Base-by-base conservation (phyloP, 2,113 vertebrate species). In the Taurulus bubalis region DNA sequence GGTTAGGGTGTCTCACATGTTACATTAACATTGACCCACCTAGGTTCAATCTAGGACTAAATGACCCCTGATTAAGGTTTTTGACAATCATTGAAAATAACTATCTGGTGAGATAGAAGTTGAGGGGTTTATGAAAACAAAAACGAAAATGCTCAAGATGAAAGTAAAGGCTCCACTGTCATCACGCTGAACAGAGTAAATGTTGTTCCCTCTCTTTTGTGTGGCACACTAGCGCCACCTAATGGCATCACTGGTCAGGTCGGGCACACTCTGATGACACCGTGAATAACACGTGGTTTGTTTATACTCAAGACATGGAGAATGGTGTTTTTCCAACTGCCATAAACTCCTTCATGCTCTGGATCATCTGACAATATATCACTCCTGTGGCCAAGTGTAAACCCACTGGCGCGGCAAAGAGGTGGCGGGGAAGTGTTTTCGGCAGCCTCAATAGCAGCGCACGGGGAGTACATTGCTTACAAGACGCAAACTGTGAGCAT, bases 141-240 rank as follows among this genome's bases (percentile, higher is more conserved):
- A 28, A 30, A 40, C 34, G 62, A 88, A 88, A 89, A 74, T 72
- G 82, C 82, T 95, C 77, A 94, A 94, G 92, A 94, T 93, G 93
- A 95, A 95, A 95, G 95, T 93, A 89, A 92, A 87, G 87, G 90
- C 76, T 89, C 75, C 28, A 63, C 67, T 74, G 65, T 82, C 72
- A 67, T 68, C 56, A 76, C 85, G 80, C 56, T 86, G 75, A 88
- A 89, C 80, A 85, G 73, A 84, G 71, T 38, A 79, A 80, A 75
- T 72, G 82, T 84, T 79, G 79, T 89, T 91, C 71, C 80, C 86
- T 88, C 85, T 82, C 83, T 81, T 40, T 80, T 79, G 63, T 73
- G 87, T 71, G 80, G 89, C 90, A 90, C 91, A 90, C 77, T 80
- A 91, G 79, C 73, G 47, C 81, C 22, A 45, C 69, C 30, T 59